phyloP scores from a whole-genome alignment of 2,888 invertebrate species.

The Chymomyza caudatula region DNA sequence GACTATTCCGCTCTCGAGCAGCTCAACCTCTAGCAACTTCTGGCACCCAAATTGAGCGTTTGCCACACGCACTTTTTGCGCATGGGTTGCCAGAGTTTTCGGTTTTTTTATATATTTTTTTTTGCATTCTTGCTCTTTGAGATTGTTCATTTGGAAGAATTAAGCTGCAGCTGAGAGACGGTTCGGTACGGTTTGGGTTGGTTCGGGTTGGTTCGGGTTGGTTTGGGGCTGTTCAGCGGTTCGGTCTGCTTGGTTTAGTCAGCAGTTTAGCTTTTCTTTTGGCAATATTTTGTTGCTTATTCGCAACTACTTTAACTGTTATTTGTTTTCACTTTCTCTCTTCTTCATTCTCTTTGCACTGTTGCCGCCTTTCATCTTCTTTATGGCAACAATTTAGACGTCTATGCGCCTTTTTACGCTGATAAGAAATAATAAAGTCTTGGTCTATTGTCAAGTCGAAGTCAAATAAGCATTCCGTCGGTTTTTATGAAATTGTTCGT shows the following conservation, averaged over 20 bases:
- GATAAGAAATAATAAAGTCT: slow-evolving; percentile 42
- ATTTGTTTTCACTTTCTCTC: slow-evolving; percentile 9
- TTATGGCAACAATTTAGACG: slow-evolving; percentile 46
- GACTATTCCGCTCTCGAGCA: too few species aligned
- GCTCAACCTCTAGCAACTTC: neutral
- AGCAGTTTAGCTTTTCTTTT: slow-evolving; percentile 1
- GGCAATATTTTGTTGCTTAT: slow-evolving; percentile 5
- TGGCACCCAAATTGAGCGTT: neutral
- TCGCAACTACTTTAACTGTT: neutral
- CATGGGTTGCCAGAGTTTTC: neutral
- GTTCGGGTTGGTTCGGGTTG: slow-evolving; percentile 1
- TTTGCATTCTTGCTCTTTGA: slow-evolving; percentile 11
- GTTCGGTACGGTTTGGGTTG: slow-evolving; percentile 17
- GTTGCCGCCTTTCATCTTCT: neutral
- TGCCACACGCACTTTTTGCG: neutral
- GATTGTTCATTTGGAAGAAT: slow-evolving; percentile 63
- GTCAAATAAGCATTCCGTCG: neutral
- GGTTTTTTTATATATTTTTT: too few species aligned
- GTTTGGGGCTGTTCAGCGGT: neutral
- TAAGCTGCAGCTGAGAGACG: slow-evolving; percentile 25
- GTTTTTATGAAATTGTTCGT: neutral
- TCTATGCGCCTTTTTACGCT: slow-evolving; percentile 43
- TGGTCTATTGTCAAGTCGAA: slow-evolving; percentile 18
- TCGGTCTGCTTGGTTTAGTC: too few species aligned
- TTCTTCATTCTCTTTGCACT: slow-evolving; percentile 18